Conservation (phyloP, 1,140 invertebrate genomes). For the Chrysomallon squamiferum region DNA sequence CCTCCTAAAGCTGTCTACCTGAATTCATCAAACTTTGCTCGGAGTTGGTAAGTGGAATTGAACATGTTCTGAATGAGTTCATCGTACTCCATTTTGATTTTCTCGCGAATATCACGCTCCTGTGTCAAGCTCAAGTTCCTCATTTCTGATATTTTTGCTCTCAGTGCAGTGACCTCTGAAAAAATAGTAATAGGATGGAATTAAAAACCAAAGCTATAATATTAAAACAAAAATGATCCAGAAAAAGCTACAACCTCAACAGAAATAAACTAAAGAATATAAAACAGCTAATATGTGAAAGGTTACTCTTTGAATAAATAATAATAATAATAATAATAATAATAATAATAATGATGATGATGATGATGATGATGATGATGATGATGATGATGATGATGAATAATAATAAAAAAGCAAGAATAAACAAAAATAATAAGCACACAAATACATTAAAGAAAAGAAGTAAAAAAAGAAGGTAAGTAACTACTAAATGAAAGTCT, state of each 20-base stretch:
- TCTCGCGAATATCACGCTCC: conserved; percentile 53
- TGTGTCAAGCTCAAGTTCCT: conserved; percentile 49
- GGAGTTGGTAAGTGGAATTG: conserved; percentile 46
- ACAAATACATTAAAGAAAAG: too few relatives aligned
- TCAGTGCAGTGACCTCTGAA: conserved; percentile 59
- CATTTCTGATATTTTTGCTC: conserved; percentile 60
- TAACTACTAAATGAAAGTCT: too few relatives aligned
- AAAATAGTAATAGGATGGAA: not conserved
- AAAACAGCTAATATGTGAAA: too few relatives aligned
- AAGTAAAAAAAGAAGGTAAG: too few relatives aligned
- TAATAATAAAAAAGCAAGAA: too few relatives aligned
- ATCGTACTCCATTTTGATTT: conserved; percentile 58
- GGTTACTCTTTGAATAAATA: too few relatives aligned
- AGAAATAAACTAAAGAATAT: not conserved
- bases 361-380: too few relatives aligned
- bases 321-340: too few relatives aligned
- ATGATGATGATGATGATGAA: too few relatives aligned
- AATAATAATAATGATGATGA: too few relatives aligned
- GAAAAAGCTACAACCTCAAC: not conserved
- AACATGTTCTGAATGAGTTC: conserved; percentile 60
- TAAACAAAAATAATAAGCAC: not conserved
- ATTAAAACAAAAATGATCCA: too few relatives aligned
- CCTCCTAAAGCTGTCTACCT: conserved; percentile 44
- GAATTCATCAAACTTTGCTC: conserved; percentile 60
- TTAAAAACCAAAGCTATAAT: too few relatives aligned